Evolutionary conservation across 2,113 vertebrate genomes (phyloP).

Genomic region (Miniopterus natalensis): DNA sequence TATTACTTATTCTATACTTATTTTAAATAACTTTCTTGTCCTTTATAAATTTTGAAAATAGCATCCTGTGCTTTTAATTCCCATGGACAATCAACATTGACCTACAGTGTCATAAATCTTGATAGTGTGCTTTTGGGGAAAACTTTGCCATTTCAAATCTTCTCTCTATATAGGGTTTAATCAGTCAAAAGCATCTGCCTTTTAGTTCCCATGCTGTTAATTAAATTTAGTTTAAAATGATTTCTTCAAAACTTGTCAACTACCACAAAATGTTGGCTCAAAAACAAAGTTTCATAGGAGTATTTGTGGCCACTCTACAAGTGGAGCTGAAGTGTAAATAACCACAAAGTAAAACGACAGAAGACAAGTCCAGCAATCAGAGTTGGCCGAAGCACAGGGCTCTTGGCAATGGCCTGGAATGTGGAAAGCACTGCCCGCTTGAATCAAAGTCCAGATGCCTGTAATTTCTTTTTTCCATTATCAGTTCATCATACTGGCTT

Average conservation of each 20-base stretch:
- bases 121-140: not conserved
- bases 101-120: not conserved
- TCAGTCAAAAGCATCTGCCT: not conserved
- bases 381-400: not conserved
- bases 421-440: not conserved
- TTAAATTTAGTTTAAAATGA: conserved; percentile 36
- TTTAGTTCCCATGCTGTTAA: conserved; percentile 18
- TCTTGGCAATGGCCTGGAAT: not conserved
- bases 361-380: conserved; percentile 3
- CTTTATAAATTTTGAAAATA: not conserved
- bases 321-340: conserved; percentile 26
- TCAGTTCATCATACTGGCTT: conserved; percentile 33
- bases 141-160: not conserved
- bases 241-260: conserved; percentile 56
- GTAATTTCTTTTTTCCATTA: conserved; percentile 45
- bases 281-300: conserved; percentile 1
- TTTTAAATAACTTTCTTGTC: conserved; percentile 7
- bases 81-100: not conserved
- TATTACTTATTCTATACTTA: not conserved
- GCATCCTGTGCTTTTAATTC: not conserved
- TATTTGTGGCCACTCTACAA: not conserved
- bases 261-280: conserved; percentile 22
- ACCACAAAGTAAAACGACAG: conserved; percentile 27
- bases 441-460: conserved; percentile 31
- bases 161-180: conserved; percentile 20